Percentiles rank a stretch among this genome's conserved stretches.
These are phyloP conservation scores for Andrena bicolor DNA, from an alignment of 2,888 invertebrate species.

Conservation along the genomic window DNA sequence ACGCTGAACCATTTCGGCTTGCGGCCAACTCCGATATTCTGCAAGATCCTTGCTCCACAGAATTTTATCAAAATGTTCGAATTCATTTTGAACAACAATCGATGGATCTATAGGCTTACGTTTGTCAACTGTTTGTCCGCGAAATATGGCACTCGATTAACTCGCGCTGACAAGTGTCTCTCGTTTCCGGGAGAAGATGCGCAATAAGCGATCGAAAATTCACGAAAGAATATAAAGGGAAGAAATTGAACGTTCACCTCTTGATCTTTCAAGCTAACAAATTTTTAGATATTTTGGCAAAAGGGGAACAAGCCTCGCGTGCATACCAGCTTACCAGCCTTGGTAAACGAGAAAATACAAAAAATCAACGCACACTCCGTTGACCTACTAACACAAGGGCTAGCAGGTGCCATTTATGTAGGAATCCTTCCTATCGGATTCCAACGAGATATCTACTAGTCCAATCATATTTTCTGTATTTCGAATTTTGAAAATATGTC, in stretches of 20 bases:
- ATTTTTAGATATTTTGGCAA: neutral
- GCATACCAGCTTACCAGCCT: too few relatives aligned
- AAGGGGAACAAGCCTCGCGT: neutral
- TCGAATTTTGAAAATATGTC: constrained; percentile 26
- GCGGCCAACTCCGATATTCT: constrained; percentile 63
- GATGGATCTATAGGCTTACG: neutral
- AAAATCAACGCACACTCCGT: constrained; percentile 59
- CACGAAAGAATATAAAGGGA: neutral
- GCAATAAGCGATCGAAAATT: neutral
- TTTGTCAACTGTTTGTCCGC: constrained; percentile 22
- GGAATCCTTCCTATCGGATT: constrained; percentile 56
- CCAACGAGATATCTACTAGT: constrained; percentile 19
- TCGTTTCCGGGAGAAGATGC: neutral
- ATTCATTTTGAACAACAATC: constrained; percentile 71
- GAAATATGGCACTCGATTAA: neutral
- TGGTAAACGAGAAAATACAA: constrained; percentile 23
- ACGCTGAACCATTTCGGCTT: constrained; percentile 74
- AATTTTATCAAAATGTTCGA: constrained; percentile 77
- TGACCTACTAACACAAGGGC: constrained; percentile 53
- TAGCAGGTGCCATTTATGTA: constrained; percentile 61
- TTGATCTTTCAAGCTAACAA: too few relatives aligned
- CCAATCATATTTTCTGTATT: constrained; percentile 28
- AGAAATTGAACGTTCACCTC: too few relatives aligned
- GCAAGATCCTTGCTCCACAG: constrained; percentile 72
- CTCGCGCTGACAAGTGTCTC: neutral